Conservation (phyloP, 1,140 invertebrate genomes). For the Drosophila baimaii region DNA sequence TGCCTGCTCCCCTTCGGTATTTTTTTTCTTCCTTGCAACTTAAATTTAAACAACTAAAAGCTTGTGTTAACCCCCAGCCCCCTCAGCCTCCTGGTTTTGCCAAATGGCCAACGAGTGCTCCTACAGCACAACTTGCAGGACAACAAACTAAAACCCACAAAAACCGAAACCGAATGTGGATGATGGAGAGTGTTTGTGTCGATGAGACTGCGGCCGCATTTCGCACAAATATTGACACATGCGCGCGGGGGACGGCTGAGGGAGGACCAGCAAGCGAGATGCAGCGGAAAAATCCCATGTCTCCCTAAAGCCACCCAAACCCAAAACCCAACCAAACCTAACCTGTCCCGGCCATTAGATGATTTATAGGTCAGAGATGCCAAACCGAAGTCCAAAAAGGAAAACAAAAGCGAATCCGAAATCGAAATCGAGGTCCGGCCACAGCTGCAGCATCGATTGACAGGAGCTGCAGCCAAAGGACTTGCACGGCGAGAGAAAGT, state of each 20-base stretch:
- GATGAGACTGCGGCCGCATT: constrained; percentile 76
- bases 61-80: constrained; percentile 9
- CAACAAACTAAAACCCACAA: constrained; percentile 51
- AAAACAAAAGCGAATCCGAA: constrained; percentile 58
- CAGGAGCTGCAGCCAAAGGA: constrained; percentile 27
- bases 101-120: constrained; percentile 52
- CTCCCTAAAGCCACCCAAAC: background rate
- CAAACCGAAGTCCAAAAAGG: constrained; percentile 57
- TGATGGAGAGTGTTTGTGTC: constrained; percentile 77
- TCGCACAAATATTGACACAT: constrained; percentile 81
- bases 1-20: background rate
- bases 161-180: constrained; percentile 50
- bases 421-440: constrained; percentile 57
- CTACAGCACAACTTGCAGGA: constrained; percentile 30
- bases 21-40: constrained; percentile 37
- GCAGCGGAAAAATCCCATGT: constrained; percentile 7
- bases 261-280: no score
- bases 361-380: constrained; percentile 75
- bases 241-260: constrained; percentile 28
- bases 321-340: constrained; percentile 31
- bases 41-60: constrained; percentile 80
- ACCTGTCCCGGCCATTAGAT: constrained; percentile 74
- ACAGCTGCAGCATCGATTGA: constrained; percentile 69
- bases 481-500: background rate
- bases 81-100: constrained; percentile 4